These are phyloP conservation scores for Oryzias dopingdopingensis DNA, from an alignment of 2,797 vertebrate genomes.

Conservation along the genomic window DNA sequence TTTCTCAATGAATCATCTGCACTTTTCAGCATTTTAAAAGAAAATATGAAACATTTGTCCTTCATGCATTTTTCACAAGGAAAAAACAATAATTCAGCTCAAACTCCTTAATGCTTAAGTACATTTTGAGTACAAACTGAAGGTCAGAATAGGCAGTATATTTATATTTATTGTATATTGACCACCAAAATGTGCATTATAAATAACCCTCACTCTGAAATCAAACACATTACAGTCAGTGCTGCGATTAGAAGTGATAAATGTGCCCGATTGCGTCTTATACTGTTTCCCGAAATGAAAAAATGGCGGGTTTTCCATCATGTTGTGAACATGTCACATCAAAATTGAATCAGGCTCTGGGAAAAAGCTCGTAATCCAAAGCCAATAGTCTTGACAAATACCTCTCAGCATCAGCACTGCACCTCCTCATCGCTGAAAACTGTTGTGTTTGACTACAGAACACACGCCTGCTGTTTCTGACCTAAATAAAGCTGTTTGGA, in stretches of 20 bases:
- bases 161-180: slow-evolving; percentile 24
- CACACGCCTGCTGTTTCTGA: slow-evolving; percentile 12
- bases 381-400: slow-evolving; percentile 9
- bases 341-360: slow-evolving; percentile 27
- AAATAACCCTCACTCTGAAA: slow-evolving; percentile 1
- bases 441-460: background rate
- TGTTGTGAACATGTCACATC: slow-evolving; percentile 14
- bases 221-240: slow-evolving; percentile 13
- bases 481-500: slow-evolving; percentile 34
- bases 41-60: background rate
- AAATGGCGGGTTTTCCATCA: slow-evolving; percentile 16
- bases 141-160: slow-evolving; percentile 3
- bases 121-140: too few species aligned
- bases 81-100: too few species aligned
- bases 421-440: slow-evolving; percentile 2
- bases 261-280: background rate
- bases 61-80: too few species aligned
- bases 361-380: slow-evolving; percentile 11
- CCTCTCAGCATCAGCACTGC: slow-evolving; percentile 28
- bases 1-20: too few species aligned
- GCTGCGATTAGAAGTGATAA: slow-evolving; percentile 13
- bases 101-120: too few species aligned
- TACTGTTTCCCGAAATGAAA: slow-evolving; percentile 22
- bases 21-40: background rate
- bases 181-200: slow-evolving; percentile 6